Base-by-base conservation (phyloP, 2,113 vertebrate species). In the Xiphophorus hellerii region DNA sequence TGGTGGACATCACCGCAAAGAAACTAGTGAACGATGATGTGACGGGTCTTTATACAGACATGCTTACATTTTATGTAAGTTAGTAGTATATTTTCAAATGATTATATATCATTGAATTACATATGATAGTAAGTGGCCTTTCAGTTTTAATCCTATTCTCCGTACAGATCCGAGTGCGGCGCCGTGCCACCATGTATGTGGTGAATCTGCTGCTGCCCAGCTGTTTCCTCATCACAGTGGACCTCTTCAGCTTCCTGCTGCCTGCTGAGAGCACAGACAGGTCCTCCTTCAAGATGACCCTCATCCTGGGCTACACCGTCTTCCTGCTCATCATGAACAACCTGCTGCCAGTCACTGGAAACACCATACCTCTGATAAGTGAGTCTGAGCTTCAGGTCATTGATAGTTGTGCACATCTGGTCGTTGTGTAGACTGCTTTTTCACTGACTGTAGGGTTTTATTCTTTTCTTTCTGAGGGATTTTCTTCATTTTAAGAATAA, bases 301-400 rank as follows among this genome's bases (percentile, higher is more conserved):
- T 96, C 20, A 95, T 96, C 60, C 78, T 96, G 82, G 96, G 95
- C 69, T 95, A 95, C 89, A 94, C 93, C 0, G 90, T 96, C 51
- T 96, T 96, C 85, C 88, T 95, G 81, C 92, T 95, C 83, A 91
- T 94, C 71, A 95, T 95, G 93, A 96, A 95, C 4, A 85, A 95
- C 78, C 64, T 96, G 74, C 89, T 96, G 60, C 95, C 95, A 0
- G 30, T 90, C 73, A 95, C 93, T 0, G 93, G 93, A 73, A 88
- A 90, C 80, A 86, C 76, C 70, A 93, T 90, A 22, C 91, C 93
- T 0, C 87, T 94, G 22, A 90, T 95, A 77, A 94, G 93, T 94
- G 31, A 86, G 89, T n/a, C 2, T 1, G 22, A 25, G 22, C 51
- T 58, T n/a, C 51, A 10, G 51, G 25, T 22, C 22, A 25, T 48